Evolutionary conservation across 1,140 invertebrate species (phyloP), one percentile per base, ranked within the genome.

Genomic region (Drosophila paulistorum): DNA sequence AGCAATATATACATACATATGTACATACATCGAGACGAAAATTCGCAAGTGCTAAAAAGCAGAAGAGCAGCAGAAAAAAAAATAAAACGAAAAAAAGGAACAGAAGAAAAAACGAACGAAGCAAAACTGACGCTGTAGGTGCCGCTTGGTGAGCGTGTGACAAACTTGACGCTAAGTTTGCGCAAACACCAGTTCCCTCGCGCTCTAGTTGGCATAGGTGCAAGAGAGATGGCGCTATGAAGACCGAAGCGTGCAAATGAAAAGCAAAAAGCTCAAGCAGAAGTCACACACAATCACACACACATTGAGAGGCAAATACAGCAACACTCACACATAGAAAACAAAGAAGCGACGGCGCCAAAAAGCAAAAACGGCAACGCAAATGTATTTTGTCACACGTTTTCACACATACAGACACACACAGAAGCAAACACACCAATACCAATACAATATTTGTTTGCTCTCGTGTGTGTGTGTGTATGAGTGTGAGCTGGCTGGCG

Each of bases 301-400:
- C 45, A 60, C 66, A 68, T 42, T 55, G 3, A 39, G 37, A 39
- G 37, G 37, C 69, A 48, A 48, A 26, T 51, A 76, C 48, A 48
- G 41, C 41, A 37, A 60, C 65, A 63, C 20, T 45, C 5, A 57
- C 14, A 59, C 7, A 68, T 39, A 51, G 65, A 57, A 73, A 71
- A 83, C 79, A 74, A 77, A 79, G 71, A 79, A 85, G 71, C 72
- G 69, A 70, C 61, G 65, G 74, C 70, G 74, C 74, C 77, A 76
- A 81, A 77, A 74, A 79, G 71, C 81, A 84, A 84, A 83, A 84
- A 84, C 81, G 81, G 77, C 81, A 85, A 85, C 81, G 77, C 85
- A 84, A 87, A 87, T 89, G 84, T 87, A 87, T 87, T 87, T 89
- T 89, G 84, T 89, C 84, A 89, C 84, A 89, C 84, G 84, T 87